Evolutionary conservation across 2,797 vertebrate genomes (phyloP).

Genomic region (Falco concolor): DNA sequence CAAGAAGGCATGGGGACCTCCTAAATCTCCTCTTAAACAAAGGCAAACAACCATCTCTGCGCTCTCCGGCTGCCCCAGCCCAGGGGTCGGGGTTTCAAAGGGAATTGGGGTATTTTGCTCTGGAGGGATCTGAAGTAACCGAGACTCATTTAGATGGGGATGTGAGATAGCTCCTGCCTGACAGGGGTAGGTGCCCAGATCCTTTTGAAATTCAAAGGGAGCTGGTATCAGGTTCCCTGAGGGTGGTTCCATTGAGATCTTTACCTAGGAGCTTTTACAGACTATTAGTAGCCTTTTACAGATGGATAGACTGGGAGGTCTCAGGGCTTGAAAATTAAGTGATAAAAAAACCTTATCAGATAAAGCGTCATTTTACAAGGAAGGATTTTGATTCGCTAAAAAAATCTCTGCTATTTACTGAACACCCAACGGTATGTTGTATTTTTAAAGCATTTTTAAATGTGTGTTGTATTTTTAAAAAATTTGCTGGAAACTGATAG

Average conservation of each 20-base stretch:
- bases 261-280: constrained; percentile 38
- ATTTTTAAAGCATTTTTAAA: no score
- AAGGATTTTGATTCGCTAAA: not conserved
- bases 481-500: constrained; percentile 5
- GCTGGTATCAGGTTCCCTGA: constrained; percentile 32
- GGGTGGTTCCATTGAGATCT: constrained; percentile 24
- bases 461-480: not conserved
- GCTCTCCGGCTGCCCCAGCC: not conserved
- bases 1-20: not conserved
- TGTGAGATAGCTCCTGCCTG: constrained; percentile 35
- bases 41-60: not conserved
- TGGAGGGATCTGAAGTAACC: constrained; percentile 7
- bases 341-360: not conserved
- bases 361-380: not conserved
- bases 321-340: constrained; percentile 16
- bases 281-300: constrained; percentile 54
- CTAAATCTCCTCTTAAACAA: not conserved
- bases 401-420: not conserved
- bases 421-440: not conserved
- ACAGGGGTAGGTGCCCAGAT: constrained; percentile 7
- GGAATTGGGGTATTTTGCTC: constrained; percentile 6
- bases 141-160: constrained; percentile 54
- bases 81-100: constrained; percentile 9
- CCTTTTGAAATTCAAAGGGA: constrained; percentile 52
- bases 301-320: constrained; percentile 30